A percentile compares a stretch with the other conserved stretches of the same genome.
These are phyloP conservation scores for Pristionchus fissidentatus DNA, from an alignment of 2,888 invertebrate species.

Conservation along the genomic window DNA sequence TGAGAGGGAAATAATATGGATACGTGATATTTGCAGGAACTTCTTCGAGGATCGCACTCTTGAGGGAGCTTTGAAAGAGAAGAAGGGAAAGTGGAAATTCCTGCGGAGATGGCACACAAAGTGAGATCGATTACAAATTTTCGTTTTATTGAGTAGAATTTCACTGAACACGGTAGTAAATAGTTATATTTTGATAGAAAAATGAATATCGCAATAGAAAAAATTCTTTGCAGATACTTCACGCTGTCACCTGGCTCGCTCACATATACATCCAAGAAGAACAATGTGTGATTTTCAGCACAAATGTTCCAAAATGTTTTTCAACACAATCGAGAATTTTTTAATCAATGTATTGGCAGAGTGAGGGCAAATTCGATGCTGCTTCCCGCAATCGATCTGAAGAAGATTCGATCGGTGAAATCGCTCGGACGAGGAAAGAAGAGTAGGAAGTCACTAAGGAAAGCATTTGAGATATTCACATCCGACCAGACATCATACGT, in stretches of 20 bases:
- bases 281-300: constrained; percentile 60
- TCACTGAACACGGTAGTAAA: too few relatives aligned
- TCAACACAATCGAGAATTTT: too few relatives aligned
- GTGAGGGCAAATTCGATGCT: constrained; percentile 36
- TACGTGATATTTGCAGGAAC: constrained; percentile 29
- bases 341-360: too few relatives aligned
- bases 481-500: constrained; percentile 87
- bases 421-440: constrained; percentile 86
- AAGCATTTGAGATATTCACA: constrained; percentile 96
- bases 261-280: constrained; percentile 81
- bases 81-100: constrained; percentile 91
- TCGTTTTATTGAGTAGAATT: not conserved
- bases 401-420: constrained; percentile 93
- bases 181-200: not conserved
- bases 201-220: too few relatives aligned
- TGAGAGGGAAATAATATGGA: not conserved
- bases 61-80: constrained; percentile 88
- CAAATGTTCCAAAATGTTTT: too few relatives aligned
- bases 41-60: constrained; percentile 53
- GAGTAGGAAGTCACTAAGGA: constrained; percentile 86
- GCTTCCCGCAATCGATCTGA: constrained; percentile 84
- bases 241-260: constrained; percentile 92
- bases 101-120: constrained; percentile 92
- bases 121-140: not conserved
- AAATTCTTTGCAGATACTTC: constrained; percentile 81